Percentiles rank a stretch among this genome's conserved stretches.
phyloP scores from a whole-genome alignment of 2,888 invertebrate genomes.

The Drosophila barbarae region DNA sequence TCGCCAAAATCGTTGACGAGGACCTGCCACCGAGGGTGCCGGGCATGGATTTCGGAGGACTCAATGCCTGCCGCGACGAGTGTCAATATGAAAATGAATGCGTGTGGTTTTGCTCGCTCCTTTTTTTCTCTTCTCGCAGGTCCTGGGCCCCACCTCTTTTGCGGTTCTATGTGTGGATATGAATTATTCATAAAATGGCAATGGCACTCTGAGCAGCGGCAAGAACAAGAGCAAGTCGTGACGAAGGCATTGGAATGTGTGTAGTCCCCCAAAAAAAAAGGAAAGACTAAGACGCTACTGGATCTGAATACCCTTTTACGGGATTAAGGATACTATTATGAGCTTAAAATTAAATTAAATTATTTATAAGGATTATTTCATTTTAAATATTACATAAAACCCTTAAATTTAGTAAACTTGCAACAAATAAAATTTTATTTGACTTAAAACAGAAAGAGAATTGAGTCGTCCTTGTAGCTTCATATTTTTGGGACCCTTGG shows the following conservation, averaged over 20 bases:
- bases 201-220: conserved; percentile 56
- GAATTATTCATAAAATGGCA: conserved; percentile 74
- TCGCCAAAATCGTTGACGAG: conserved; percentile 57
- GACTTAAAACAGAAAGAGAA: neutral
- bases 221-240: conserved; percentile 51
- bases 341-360: neutral
- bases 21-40: conserved; percentile 45
- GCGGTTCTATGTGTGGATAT: conserved; percentile 52
- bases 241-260: conserved; percentile 48
- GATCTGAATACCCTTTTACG: conserved; percentile 6
- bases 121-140: conserved; percentile 14
- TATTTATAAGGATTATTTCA: neutral
- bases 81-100: conserved; percentile 70
- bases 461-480: neutral
- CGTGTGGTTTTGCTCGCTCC: conserved; percentile 45
- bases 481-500: no score
- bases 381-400: no score
- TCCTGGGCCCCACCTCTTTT: conserved; percentile 13
- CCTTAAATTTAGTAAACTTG: no score
- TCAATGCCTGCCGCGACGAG: conserved; percentile 48
- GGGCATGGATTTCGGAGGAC: conserved; percentile 34
- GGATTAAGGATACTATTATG: neutral
- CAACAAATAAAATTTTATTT: neutral
- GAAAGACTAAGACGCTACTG: neutral
- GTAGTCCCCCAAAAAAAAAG: conserved; percentile 19